These are phyloP conservation scores for Diplodus sargus DNA, from an alignment of 2,797 vertebrate genomes.

Conservation along the genomic window DNA sequence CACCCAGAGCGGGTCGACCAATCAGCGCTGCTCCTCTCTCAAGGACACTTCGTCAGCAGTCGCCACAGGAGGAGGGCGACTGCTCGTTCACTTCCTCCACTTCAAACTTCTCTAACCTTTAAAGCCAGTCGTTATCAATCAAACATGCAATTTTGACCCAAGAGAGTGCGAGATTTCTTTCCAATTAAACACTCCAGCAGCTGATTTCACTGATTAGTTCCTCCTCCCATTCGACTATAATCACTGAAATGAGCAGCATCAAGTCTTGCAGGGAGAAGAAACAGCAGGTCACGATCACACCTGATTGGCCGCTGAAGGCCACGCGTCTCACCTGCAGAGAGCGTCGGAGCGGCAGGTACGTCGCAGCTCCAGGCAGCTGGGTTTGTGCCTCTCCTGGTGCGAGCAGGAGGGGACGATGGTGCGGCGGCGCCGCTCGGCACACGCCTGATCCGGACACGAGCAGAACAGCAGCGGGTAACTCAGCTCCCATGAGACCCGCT, in stretches of 20 bases:
- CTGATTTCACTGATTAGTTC: constrained; percentile 60
- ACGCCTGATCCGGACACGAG: constrained; percentile 92
- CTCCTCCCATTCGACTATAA: constrained; percentile 19
- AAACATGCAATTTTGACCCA: constrained; percentile 40
- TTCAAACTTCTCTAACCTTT: constrained; percentile 43
- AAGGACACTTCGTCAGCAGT: constrained; percentile 33
- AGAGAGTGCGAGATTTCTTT: constrained; percentile 22
- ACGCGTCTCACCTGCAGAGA: constrained; percentile 88
- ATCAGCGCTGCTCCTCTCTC: constrained; percentile 1
- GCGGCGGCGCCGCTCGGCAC: constrained; percentile 92
- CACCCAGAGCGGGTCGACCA: neutral
- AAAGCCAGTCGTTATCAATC: constrained; percentile 48
- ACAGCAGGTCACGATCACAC: neutral
- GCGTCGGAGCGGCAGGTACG: constrained; percentile 87
- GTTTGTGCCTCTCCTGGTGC: constrained; percentile 89
- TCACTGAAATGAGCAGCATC: constrained; percentile 24
- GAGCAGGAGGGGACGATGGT: constrained; percentile 95
- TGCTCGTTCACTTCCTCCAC: constrained; percentile 10
- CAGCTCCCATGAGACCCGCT: constrained; percentile 91
- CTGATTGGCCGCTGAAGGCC: neutral
- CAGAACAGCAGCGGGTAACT: constrained; percentile 97
- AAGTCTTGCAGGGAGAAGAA: neutral
- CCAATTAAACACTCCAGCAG: constrained; percentile 48
- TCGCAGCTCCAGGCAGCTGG: constrained; percentile 91
- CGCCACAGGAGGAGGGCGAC: neutral